Evolutionary conservation across 2,113 vertebrate genomes (phyloP), one percentile per base, ranked within the genome.

Genomic region (Sebastes fasciatus): DNA sequence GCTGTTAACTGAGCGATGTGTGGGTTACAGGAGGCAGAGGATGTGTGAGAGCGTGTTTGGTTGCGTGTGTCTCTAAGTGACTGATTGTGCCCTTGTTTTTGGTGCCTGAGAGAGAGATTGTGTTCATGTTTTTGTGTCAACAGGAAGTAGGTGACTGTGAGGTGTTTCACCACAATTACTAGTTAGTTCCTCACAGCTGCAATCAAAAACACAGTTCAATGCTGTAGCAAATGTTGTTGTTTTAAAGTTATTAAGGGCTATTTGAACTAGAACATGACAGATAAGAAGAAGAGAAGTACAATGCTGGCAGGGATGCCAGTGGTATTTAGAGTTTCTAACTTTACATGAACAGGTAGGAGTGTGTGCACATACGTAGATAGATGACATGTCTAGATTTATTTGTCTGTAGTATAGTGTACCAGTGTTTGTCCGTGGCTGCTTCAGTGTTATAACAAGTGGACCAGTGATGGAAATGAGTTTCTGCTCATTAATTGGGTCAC

Each of bases 401-500:
- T 34, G 34, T 34, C 34, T 34, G 34, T 34, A 34, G 34, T 34
- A 34, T 34, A 4, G 49, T 17, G 6, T 17, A 34, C 1, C 11
- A 26, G n/a, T 17, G 26, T 51, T 55, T 62, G 49, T 65, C 61
- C 54, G n/a, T 21, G 11, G 64, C 72, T 69, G 46, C 64, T 54
- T 55, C 17, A 42, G 26, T 40, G 26, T 40, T 52, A 49, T 67
- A 68, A 83, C 71, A 84, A 69, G 69, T 69, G 49, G 64, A 79
- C 82, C 65, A 74, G 62, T 60, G 58, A 70, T 52, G 75, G 68
- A 72, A 67, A 63, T 54, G 55, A 5, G 57, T 73, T 68, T 67
- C 63, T 45, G 6, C 49, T 12, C 63, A 63, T 75, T 81, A 80
- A 82, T 57, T 89, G 72, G 79, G 85, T 74, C 82, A 74, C n/a